These are phyloP conservation scores for Isaurus tuberculatus DNA, from an alignment of 92 coral and sea anemone species.

Conservation along the genomic window DNA sequence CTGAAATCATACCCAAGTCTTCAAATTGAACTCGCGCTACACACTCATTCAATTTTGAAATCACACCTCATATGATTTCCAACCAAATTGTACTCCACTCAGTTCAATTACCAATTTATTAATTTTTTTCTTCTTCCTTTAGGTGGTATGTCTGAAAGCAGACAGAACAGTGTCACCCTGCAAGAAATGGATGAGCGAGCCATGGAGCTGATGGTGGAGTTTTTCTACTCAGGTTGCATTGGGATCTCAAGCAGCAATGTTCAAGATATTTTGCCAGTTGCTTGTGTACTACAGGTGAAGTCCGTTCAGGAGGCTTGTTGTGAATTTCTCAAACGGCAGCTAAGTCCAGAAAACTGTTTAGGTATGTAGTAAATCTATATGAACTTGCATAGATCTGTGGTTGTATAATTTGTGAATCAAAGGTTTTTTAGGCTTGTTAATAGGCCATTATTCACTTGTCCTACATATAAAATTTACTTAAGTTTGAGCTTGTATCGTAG, in stretches of 20 bases:
- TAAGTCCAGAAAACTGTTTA: slow-evolving; percentile 93
- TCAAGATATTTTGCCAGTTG: slow-evolving; percentile 88
- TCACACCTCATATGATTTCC: too few species aligned
- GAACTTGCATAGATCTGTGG: too few species aligned
- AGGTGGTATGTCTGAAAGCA: slow-evolving; percentile 96
- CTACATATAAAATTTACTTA: too few species aligned
- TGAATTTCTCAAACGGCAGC: slow-evolving; percentile 93
- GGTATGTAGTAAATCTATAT: too few species aligned
- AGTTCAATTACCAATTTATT: neutral
- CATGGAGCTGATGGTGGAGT: slow-evolving; percentile 83
- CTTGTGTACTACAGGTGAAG: slow-evolving; percentile 92
- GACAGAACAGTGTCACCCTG: slow-evolving; percentile 77
- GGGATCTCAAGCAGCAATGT: slow-evolving; percentile 88
- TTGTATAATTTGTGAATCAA: too few species aligned
- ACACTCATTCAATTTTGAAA: too few species aligned
- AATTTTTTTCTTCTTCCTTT: neutral
- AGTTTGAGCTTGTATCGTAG: too few species aligned
- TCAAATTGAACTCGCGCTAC: too few species aligned
- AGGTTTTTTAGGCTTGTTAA: too few species aligned
- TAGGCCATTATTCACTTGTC: too few species aligned
- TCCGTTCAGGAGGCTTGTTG: slow-evolving; percentile 94
- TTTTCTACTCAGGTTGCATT: slow-evolving; percentile 86
- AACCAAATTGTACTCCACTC: too few species aligned
- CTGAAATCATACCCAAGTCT: too few species aligned
- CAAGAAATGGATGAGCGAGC: slow-evolving; percentile 87